Percentiles rank a stretch among this genome's conserved stretches.
Conservation (phyloP, 1,140 invertebrate species). For the Cyphomyrmex costatus region DNA sequence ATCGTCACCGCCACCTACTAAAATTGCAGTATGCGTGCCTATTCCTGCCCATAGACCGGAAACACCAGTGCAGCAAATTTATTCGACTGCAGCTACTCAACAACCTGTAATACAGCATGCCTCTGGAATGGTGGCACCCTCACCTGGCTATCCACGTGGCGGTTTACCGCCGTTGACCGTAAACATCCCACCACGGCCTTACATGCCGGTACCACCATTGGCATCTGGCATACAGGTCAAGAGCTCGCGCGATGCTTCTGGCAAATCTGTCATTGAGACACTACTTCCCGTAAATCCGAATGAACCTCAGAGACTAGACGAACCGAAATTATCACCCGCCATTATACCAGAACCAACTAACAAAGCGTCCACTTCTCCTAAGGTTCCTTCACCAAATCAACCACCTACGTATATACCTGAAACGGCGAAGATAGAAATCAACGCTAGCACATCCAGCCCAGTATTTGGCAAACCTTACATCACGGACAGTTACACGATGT, state of each 20-base stretch:
- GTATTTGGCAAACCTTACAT: constrained; percentile 77
- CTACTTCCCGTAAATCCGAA: constrained; percentile 81
- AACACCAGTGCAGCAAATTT: constrained; percentile 80
- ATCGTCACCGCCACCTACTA: constrained; percentile 73
- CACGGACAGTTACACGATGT: constrained; percentile 72
- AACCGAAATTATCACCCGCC: constrained; percentile 83
- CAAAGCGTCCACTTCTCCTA: constrained; percentile 85
- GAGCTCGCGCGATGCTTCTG: constrained; percentile 74
- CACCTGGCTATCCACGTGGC: constrained; percentile 82
- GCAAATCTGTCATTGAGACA: constrained; percentile 84
- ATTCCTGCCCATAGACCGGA: constrained; percentile 81
- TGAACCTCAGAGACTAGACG: constrained; percentile 80
- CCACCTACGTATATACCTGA: constrained; percentile 85
- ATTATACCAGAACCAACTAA: constrained; percentile 82
- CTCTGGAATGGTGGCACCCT: constrained; percentile 83
- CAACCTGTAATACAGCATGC: constrained; percentile 86
- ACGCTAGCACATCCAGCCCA: constrained; percentile 79
- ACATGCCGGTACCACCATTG: constrained; percentile 82
- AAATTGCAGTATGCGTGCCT: constrained; percentile 82
- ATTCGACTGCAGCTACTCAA: constrained; percentile 83
- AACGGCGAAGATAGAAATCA: constrained; percentile 85
- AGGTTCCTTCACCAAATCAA: constrained; percentile 85
- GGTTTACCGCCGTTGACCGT: constrained; percentile 84
- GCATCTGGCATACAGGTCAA: constrained; percentile 78
- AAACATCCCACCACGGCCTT: constrained; percentile 84